Evolutionary conservation across 2,113 vertebrate genomes (phyloP).

Genomic region (Tylochromis polylepis): DNA sequence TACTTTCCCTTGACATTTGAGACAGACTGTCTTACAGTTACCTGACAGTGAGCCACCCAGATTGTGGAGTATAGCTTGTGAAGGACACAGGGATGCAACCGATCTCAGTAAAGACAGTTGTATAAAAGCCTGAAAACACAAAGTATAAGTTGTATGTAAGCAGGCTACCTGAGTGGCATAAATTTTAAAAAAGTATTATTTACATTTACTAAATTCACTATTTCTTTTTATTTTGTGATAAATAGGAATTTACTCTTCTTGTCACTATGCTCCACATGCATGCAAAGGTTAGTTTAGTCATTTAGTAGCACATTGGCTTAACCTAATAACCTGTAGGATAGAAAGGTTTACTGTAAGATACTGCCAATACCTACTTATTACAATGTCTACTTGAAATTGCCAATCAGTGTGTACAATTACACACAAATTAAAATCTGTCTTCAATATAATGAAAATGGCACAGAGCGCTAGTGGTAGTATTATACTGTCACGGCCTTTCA

Average conservation of each 20-base stretch:
- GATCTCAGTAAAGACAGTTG: conserved; percentile 7
- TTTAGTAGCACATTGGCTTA: neutral
- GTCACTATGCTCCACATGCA: neutral
- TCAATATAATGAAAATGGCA: neutral
- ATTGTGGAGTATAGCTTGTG: neutral
- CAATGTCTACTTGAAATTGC: neutral
- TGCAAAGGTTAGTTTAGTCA: neutral
- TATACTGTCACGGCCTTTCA: neutral
- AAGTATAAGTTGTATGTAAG: neutral
- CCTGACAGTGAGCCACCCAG: conserved; percentile 41
- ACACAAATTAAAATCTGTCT: neutral
- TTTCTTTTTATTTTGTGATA: neutral
- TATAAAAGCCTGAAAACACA: neutral
- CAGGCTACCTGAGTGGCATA: neutral
- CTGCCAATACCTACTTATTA: neutral
- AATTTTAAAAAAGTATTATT: neutral
- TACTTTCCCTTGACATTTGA: neutral
- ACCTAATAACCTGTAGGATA: neutral
- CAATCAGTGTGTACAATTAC: neutral
- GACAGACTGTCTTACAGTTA: neutral
- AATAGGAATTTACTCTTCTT: neutral
- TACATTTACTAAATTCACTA: neutral
- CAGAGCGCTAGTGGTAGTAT: neutral
- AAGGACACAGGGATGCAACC: conserved; percentile 39
- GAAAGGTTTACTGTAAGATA: neutral